Evolutionary conservation across 2,113 vertebrate species (phyloP).

Genomic region (Phylloscopus whistleri): DNA sequence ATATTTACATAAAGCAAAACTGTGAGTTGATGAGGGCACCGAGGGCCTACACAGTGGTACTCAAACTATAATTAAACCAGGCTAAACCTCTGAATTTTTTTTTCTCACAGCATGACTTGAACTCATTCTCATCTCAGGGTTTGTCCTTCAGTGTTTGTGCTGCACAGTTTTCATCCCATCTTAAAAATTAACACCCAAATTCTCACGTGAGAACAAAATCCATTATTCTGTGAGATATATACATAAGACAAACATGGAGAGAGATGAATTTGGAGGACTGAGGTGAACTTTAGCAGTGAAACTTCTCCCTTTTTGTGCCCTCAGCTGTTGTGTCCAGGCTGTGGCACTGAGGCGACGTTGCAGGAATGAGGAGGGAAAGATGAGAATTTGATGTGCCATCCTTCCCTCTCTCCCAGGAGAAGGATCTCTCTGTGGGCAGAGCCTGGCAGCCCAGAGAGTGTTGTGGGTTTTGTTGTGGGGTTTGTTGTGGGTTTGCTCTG

Average conservation of each 20-base stretch:
- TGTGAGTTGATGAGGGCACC: fast-evolving
- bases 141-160: neutral
- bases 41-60: neutral
- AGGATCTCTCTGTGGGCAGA: neutral
- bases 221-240: fast-evolving
- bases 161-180: fast-evolving
- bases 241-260: fast-evolving
- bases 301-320: fast-evolving
- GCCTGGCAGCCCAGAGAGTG: neutral
- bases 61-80: neutral
- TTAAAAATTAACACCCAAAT: neutral
- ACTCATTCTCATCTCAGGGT: neutral
- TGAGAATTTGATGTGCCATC: neutral
- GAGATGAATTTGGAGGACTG: neutral
- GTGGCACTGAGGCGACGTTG: fast-evolving
- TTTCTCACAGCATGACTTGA: neutral
- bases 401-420: neutral
- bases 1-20: neutral
- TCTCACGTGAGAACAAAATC: fast-evolving
- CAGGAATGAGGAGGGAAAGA: neutral
- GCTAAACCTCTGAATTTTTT: no score
- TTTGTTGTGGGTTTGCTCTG: neutral
- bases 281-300: neutral
- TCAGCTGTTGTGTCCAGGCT: fast-evolving
- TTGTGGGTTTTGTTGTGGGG: neutral